Conservation (phyloP, 2,797 vertebrate genomes). For the Galago senegalensis region DNA sequence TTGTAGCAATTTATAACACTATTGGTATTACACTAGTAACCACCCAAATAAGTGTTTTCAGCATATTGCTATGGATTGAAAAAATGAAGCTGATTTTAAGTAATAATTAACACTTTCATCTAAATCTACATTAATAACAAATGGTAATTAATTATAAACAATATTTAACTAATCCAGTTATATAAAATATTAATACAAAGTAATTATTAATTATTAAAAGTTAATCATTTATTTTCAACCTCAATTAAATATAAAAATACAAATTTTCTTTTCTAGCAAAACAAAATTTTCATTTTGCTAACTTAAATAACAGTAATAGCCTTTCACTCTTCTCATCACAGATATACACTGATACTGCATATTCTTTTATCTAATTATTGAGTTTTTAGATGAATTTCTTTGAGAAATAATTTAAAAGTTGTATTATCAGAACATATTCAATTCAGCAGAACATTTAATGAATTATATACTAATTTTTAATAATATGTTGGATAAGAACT, state of each 20-base stretch:
- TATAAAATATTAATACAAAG: not conserved
- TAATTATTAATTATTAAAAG: not conserved
- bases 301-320: not conserved
- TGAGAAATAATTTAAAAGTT: constrained; percentile 8
- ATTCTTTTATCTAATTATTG: constrained; percentile 13
- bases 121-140: not conserved
- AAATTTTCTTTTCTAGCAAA: not conserved
- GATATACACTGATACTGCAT: not conserved
- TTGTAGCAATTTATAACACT: not conserved
- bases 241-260: not conserved
- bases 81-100: not conserved
- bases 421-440: not conserved
- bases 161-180: not conserved
- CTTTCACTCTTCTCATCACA: not conserved
- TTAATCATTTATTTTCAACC: not conserved
- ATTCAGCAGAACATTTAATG: not conserved
- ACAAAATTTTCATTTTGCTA: not conserved
- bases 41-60: not conserved
- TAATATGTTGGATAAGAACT: not conserved
- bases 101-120: not conserved
- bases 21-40: not conserved
- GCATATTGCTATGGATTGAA: not conserved
- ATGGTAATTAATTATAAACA: not conserved
- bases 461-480: not conserved
- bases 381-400: not conserved